Base-by-base conservation (phyloP, 2,888 invertebrate species). In the Eremobia ochroleuca region DNA sequence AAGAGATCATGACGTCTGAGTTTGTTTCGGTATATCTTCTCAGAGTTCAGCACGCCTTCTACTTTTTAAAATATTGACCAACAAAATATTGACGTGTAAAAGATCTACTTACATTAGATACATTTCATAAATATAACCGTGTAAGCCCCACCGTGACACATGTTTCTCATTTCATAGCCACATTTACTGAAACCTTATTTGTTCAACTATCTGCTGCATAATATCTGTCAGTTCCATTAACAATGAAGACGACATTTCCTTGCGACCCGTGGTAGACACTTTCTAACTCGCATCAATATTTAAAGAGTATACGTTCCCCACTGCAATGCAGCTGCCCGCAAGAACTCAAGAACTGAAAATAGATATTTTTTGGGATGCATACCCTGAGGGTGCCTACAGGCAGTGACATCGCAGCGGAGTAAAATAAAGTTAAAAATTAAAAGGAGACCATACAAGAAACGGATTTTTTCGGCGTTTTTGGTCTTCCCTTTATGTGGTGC, bases 281-380 rank as follows among this genome's bases (percentile, higher is more conserved):
- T 79, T 71, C 76, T 77, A 87, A 81, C 73, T 73, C 1, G 25
- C 67, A 84, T 87, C 82, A 79, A 87, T 87, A 88, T 87, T 88
- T 78, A 87, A 71, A 75, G 52, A 65, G 52, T 70, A 67, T n/a
- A 76, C 61, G 43, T 77, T 65, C 49, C 0, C 31, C 46, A 61
- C 79, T 79, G 82, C 87, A 84, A 66, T 87, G 87, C 89, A 77
- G 87, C 40, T 73, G 49, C 66, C 40, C 37, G 25, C 65, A 52
- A 55, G 65, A 55, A n/a, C 31, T 43, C 6, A 34, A 11, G 25
- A 1, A 25, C 13, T 65, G 11, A 28, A 65, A 40, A n/a, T 11
- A 18, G 4, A 61, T 4, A 11, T 18, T 61, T 59, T 59, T 52
- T 9, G 49, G 25, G 9, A 25, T 9, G 25, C 21, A 8, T 25